These are phyloP conservation scores for Phymastichus coffea DNA, from an alignment of 1,140 invertebrate genomes.

Conservation along the genomic window DNA sequence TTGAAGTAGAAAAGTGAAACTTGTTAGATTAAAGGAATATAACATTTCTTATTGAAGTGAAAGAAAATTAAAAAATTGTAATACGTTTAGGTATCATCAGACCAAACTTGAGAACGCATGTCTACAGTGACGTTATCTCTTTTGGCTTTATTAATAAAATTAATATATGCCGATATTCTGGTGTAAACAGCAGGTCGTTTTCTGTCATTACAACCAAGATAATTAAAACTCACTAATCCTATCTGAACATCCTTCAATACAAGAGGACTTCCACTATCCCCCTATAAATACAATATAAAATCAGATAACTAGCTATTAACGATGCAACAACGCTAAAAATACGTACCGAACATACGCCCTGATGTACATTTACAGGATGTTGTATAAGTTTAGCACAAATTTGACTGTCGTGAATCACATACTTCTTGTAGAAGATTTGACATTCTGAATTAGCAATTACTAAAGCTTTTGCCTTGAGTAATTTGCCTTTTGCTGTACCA, in stretches of 20 bases:
- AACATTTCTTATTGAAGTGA: no score
- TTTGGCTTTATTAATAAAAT: not conserved
- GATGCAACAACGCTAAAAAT: no score
- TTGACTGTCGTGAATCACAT: not conserved
- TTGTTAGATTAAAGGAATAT: no score
- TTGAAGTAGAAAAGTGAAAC: no score
- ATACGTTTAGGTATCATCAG: no score
- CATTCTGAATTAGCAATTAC: not conserved
- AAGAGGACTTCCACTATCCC: constrained; percentile 7
- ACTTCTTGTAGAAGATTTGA: not conserved
- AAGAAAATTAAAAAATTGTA: no score
- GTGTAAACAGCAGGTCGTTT: not conserved
- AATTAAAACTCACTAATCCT: not conserved
- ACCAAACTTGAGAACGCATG: no score
- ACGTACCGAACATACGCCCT: not conserved
- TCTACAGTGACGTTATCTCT: not conserved
- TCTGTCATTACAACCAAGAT: not conserved
- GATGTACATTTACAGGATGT: not conserved
- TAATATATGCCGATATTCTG: not conserved
- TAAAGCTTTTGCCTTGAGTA: not conserved
- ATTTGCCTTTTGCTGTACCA: not conserved
- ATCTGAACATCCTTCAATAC: not conserved
- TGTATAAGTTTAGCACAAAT: not conserved
- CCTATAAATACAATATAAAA: not conserved
- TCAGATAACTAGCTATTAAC: not conserved